Percentiles rank a stretch among this genome's conserved stretches.
Evolutionary conservation across 2,113 vertebrate species (phyloP).

Genomic region (Nibea coibor): DNA sequence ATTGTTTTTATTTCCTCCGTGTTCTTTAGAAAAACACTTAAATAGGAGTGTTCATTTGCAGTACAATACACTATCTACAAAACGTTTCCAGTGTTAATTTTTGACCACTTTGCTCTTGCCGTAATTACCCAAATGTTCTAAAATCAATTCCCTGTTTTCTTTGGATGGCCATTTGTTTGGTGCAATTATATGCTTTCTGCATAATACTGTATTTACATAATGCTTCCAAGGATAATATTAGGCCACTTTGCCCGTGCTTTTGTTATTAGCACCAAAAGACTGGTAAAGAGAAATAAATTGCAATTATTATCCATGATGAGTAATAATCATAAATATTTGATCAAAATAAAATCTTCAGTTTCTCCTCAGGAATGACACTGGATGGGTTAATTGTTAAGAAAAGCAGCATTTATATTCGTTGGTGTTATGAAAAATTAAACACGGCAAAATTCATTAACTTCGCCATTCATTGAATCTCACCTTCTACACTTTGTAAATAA

Average conservation of each 20-base stretch:
- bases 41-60: conserved; percentile 16
- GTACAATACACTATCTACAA: conserved; percentile 15
- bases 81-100: conserved; percentile 36
- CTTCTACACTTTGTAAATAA: conserved; percentile 69
- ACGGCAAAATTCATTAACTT: conserved; percentile 70
- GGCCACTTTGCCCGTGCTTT: conserved; percentile 53
- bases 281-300: conserved; percentile 65
- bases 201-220: conserved; percentile 76
- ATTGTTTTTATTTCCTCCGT: conserved; percentile 3
- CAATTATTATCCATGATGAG: conserved; percentile 70
- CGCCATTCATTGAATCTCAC: conserved; percentile 73
- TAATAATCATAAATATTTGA: conserved; percentile 78
- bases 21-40: conserved; percentile 25
- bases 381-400: conserved; percentile 65
- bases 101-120: conserved; percentile 40
- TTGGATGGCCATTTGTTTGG: conserved; percentile 56
- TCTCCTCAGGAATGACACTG: conserved; percentile 43
- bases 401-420: conserved; percentile 67
- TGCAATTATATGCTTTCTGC: conserved; percentile 73
- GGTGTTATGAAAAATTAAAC: conserved; percentile 72
- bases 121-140: conserved; percentile 59
- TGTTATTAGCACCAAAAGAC: conserved; percentile 62
- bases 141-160: conserved; percentile 42
- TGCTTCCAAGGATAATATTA: conserved; percentile 68
- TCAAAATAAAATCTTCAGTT: conserved; percentile 55